Evolutionary conservation across 1,140 invertebrate genomes (phyloP), one percentile per base, ranked within the genome.

Genomic region (Zelostemma sp.): DNA sequence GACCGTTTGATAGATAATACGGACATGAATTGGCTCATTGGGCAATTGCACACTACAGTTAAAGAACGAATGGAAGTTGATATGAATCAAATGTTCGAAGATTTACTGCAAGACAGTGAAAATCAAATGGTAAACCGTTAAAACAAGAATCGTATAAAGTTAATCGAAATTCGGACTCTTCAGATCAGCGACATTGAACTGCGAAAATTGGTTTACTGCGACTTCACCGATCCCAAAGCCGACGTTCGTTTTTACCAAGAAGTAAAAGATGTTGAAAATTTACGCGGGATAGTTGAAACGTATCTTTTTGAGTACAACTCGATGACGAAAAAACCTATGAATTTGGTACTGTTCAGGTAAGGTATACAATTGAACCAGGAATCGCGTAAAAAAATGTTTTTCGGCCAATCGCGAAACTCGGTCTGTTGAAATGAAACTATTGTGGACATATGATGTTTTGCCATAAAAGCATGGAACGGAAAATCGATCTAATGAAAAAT

Each of bases 291-390:
- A n/a, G 94, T 96, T 0, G 96, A 98, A 78, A 91, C 91, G 0
- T 97, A 95, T 86, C 86, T 99, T 9, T 90, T 92, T 1, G 97
- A 99, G 78, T 98, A 92, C 74, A 98, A 99, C 80, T 94, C 96
- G 59, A 95, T 98, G 92, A 95, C 94, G 15, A 98, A 97, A 80
- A 98, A 98, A 78, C 96, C 96, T 0, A 98, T 99, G 97, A 95
- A 96, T 86, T 86, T 99, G 41, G 96, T 98, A 1, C 85, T 99
- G 17, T 99, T 98, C 81, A 92, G 92, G 93, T 92, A 82, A 64
- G n/a, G 21, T 1, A 31, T 49, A 12, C 31, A 35, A 17, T 12
- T 21, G 31, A 0, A 57, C 9, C 6, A 16, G 11, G 21, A 46
- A n/a, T 12, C 12, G n/a, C 16, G 16, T 40, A n/a, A 28, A 46